Evolutionary conservation across 92 coral and sea anemone genomes (phyloP), one percentile per base, ranked within the genome.

Genomic region (Plumapathes pennacea): DNA sequence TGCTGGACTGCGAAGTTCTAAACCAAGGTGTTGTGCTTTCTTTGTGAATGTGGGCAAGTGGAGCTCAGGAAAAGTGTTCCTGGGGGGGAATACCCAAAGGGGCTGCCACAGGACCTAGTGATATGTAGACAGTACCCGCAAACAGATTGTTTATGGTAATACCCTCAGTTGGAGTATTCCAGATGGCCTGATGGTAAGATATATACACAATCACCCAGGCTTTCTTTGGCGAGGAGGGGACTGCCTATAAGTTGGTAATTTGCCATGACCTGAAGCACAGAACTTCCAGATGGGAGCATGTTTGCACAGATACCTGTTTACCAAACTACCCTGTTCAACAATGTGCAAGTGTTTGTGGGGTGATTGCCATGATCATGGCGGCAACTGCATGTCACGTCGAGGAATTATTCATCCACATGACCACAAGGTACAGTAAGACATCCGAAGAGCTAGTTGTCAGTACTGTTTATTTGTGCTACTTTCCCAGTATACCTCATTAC

Each of bases 21-120:
- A n/a, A n/a, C n/a, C n/a, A n/a, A n/a, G n/a, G n/a, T n/a, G n/a
- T n/a, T n/a, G n/a, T n/a, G n/a, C n/a, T n/a, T n/a, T 69, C 37
- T 57, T 50, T 32, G 20, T 69, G 4, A 69, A 46, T 46, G 76
- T 69, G 32, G 76, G 76, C 5, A 1, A 15, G 18, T 29, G 28
- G n/a, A 10, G 28, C 40, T 14, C 25, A 53, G 61, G 61, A 21
- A 32, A 59, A 38, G 50, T 62, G 17, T 60, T 48, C 36, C 27
- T 71, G 37, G 78, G 70, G 21, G 43, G 50, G 38, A 62, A 71
- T 27, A 4, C 30, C 20, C 21, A 24, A 40, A 37, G 54, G 31
- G 76, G 76, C 24, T 41, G 57, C 31, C 76, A 68, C 13, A 54
- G 76, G 76, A 68, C 44, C 38, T 11, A 54, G 32, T 68, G 76